Percentiles rank a stretch among this genome's conserved stretches.
phyloP scores from a whole-genome alignment of 2,113 vertebrate genomes.

The Pseudorectes ferrugineus region DNA sequence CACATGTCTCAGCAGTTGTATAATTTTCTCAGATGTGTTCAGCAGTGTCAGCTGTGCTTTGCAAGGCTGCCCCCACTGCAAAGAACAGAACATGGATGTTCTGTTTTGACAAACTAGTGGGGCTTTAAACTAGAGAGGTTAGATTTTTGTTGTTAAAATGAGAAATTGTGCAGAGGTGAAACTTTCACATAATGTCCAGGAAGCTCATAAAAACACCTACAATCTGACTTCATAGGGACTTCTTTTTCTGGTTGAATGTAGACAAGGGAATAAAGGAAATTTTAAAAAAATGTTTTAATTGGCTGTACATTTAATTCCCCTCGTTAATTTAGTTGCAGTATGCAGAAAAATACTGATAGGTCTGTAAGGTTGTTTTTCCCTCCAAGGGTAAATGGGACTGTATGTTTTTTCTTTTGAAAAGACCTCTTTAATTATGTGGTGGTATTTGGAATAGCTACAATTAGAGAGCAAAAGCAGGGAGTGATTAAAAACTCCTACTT shows the following conservation, averaged over 20 bases:
- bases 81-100: neutral
- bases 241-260: neutral
- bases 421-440: slow-evolving; percentile 44
- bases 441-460: slow-evolving; percentile 61
- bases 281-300: neutral
- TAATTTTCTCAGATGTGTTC: neutral
- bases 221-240: neutral
- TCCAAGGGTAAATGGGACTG: slow-evolving; percentile 30
- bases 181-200: neutral
- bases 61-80: neutral
- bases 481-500: slow-evolving; percentile 66
- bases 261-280: neutral
- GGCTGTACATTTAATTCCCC: slow-evolving; percentile 25
- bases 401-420: slow-evolving; percentile 46
- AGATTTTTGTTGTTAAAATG: neutral
- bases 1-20: neutral
- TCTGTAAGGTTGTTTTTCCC: slow-evolving; percentile 35
- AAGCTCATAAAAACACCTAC: slow-evolving; percentile 34
- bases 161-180: slow-evolving; percentile 9
- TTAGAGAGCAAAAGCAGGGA: slow-evolving; percentile 56
- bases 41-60: neutral
- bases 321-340: slow-evolving; percentile 16
- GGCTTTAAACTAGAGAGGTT: neutral
- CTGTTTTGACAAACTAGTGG: neutral
- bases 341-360: slow-evolving; percentile 16